A percentile compares a stretch with the other conserved stretches of the same genome.
These are phyloP conservation scores for Ctenopoma multispine DNA, from an alignment of 2,797 vertebrate genomes.

Conservation along the genomic window DNA sequence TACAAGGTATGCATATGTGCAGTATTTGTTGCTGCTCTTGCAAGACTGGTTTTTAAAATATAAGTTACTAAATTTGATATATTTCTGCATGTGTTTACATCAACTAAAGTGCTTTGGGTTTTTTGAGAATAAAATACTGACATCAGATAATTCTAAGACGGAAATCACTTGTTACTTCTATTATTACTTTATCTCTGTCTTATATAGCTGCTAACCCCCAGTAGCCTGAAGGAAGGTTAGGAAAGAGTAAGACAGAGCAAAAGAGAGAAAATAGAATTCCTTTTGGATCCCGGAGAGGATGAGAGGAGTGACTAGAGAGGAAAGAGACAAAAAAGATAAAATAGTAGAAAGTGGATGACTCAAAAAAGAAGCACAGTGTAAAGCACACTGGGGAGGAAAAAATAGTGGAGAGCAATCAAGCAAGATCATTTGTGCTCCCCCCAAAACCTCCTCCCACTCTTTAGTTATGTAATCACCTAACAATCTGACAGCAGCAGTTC, in stretches of 20 bases:
- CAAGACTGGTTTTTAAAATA: neutral
- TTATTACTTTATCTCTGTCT: constrained; percentile 14
- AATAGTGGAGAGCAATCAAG: constrained; percentile 43
- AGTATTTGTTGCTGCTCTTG: neutral
- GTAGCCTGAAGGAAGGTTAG: constrained; percentile 15
- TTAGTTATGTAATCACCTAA: constrained; percentile 71
- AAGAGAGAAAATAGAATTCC: constrained; percentile 34
- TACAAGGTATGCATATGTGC: constrained; percentile 89
- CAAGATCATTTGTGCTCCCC: constrained; percentile 45
- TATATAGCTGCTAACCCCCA: constrained; percentile 16
- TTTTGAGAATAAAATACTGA: constrained; percentile 5
- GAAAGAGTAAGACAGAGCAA: constrained; percentile 25
- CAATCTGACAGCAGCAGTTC: constrained; percentile 52
- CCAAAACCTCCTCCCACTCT: constrained; percentile 47
- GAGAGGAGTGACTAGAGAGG: constrained; percentile 26
- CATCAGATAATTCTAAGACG: constrained; percentile 1
- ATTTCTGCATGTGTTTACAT: neutral
- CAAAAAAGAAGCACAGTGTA: constrained; percentile 15
- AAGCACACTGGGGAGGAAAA: constrained; percentile 26
- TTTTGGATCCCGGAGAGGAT: constrained; percentile 25
- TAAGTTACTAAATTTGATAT: constrained; percentile 1
- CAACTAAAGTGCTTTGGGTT: neutral
- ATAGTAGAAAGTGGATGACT: constrained; percentile 24
- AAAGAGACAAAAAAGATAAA: constrained; percentile 26
- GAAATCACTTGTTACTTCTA: neutral